These are phyloP conservation scores for Typhlichthys eigenmanni DNA, from an alignment of 2,797 vertebrate species.

Conservation along the genomic window DNA sequence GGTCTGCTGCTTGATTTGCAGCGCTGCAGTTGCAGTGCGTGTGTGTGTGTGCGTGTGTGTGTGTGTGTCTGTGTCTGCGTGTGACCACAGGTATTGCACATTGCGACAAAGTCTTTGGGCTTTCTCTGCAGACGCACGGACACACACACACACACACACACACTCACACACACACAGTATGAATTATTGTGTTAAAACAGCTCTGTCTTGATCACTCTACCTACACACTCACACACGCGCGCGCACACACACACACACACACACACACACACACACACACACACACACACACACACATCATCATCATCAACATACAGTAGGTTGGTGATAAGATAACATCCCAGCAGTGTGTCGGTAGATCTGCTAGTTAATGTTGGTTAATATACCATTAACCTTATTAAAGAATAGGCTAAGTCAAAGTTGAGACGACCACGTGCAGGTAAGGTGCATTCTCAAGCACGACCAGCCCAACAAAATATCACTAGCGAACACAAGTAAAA, in stretches of 20 bases:
- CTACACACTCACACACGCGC: constrained; percentile 5
- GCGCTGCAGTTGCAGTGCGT: constrained; percentile 31
- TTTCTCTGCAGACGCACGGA: not conserved
- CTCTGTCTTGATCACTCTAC: not conserved
- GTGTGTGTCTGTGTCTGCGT: constrained; percentile 7
- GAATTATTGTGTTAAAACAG: not conserved
- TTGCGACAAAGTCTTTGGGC: constrained; percentile 15
- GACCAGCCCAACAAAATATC: constrained; percentile 59
- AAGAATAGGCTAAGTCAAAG: not conserved
- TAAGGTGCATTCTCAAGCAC: no score
- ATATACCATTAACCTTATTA: no score
- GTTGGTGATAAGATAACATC: not conserved
- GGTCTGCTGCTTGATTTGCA: constrained; percentile 17
- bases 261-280: not conserved
- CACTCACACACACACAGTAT: not conserved
- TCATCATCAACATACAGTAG: not conserved
- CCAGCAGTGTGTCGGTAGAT: not conserved
- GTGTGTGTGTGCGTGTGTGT: constrained; percentile 27
- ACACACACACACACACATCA: constrained; percentile 2
- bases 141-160: constrained; percentile 1
- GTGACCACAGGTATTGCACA: constrained; percentile 24
- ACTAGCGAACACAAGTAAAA: constrained; percentile 28
- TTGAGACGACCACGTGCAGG: no score
- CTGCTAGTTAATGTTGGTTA: no score
- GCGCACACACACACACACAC: not conserved